These are phyloP conservation scores for Azorinus chamasolen DNA, from an alignment of 2,888 invertebrate species.

Conservation along the genomic window DNA sequence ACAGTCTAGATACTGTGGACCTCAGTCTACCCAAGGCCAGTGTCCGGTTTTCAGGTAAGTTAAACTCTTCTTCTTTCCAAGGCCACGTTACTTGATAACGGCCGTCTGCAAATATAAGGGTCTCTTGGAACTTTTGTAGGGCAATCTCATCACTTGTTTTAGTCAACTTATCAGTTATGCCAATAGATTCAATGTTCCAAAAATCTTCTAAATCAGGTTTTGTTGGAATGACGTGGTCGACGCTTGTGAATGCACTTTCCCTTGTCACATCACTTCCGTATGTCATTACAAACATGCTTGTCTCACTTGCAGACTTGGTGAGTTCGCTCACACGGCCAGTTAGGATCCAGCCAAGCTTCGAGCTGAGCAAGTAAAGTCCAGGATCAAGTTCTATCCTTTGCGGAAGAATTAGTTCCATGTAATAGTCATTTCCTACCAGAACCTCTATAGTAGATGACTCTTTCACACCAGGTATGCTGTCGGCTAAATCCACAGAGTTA, in stretches of 20 bases:
- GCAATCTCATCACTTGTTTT: slow-evolving; percentile 18
- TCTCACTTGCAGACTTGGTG: background rate
- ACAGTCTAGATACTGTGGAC: slow-evolving; percentile 7
- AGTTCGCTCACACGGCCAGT: slow-evolving; percentile 19
- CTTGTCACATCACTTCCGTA: background rate
- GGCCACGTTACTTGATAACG: slow-evolving; percentile 38
- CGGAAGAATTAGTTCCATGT: slow-evolving; percentile 22
- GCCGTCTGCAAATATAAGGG: slow-evolving; percentile 20
- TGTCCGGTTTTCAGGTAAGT: slow-evolving; percentile 23
- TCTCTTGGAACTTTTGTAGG: slow-evolving; percentile 23
- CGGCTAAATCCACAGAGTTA: too few relatives aligned
- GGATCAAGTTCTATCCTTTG: slow-evolving; percentile 41
- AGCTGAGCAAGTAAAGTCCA: slow-evolving; percentile 35
- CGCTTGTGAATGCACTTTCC: background rate
- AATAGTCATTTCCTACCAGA: slow-evolving; percentile 38
- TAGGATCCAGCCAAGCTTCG: slow-evolving; percentile 48
- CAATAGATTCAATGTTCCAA: slow-evolving; percentile 33
- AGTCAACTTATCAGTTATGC: slow-evolving; percentile 8
- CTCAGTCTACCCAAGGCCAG: slow-evolving; percentile 28
- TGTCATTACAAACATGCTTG: slow-evolving; percentile 20
- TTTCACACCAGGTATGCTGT: too few relatives aligned
- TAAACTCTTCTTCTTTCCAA: slow-evolving; percentile 26
- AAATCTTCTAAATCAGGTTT: slow-evolving; percentile 24
- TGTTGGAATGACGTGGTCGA: slow-evolving; percentile 2
- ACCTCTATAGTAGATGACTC: slow-evolving; percentile 16